Conservation (phyloP, 2,888 invertebrate genomes). For the Barypeithes pellucidus region DNA sequence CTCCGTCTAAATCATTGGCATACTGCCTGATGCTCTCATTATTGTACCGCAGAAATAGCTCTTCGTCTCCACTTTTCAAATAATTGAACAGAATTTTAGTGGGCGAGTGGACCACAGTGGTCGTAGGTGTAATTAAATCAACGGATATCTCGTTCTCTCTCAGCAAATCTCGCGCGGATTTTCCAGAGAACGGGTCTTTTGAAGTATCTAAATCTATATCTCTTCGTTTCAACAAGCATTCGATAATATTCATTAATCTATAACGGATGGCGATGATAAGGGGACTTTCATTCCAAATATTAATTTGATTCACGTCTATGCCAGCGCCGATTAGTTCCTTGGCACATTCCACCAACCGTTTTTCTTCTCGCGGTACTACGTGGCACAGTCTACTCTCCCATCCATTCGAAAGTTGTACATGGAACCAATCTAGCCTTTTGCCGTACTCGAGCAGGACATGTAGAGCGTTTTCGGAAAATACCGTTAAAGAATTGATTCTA, state of each 20-base stretch:
- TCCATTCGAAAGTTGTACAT: conserved; percentile 55
- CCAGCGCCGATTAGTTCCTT: conserved; percentile 56
- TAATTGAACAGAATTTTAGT: conserved; percentile 55
- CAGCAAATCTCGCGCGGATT: conserved; percentile 56
- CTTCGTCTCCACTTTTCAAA: conserved; percentile 58
- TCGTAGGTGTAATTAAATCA: conserved; percentile 34
- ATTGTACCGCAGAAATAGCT: conserved; percentile 57
- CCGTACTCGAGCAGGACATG: conserved; percentile 59
- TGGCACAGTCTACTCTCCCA: conserved; percentile 54
- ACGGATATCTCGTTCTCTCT: conserved; percentile 53
- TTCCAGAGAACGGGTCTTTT: conserved; percentile 49
- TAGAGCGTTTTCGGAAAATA: conserved; percentile 60
- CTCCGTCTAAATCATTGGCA: conserved; percentile 55
- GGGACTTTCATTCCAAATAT: conserved; percentile 61
- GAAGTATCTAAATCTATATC: conserved; percentile 57
- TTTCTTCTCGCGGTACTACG: conserved; percentile 56
- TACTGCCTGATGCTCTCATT: conserved; percentile 56
- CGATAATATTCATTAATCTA: conserved; percentile 52
- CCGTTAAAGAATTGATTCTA: conserved; percentile 54
- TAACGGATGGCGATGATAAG: conserved; percentile 59
- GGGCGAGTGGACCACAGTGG: conserved; percentile 48
- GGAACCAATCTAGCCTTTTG: conserved; percentile 50
- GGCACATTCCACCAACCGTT: conserved; percentile 55
- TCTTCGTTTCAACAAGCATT: conserved; percentile 49
- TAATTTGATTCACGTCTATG: conserved; percentile 59